phyloP scores from a whole-genome alignment of 2,797 vertebrate species.

The Sebastes alutus region DNA sequence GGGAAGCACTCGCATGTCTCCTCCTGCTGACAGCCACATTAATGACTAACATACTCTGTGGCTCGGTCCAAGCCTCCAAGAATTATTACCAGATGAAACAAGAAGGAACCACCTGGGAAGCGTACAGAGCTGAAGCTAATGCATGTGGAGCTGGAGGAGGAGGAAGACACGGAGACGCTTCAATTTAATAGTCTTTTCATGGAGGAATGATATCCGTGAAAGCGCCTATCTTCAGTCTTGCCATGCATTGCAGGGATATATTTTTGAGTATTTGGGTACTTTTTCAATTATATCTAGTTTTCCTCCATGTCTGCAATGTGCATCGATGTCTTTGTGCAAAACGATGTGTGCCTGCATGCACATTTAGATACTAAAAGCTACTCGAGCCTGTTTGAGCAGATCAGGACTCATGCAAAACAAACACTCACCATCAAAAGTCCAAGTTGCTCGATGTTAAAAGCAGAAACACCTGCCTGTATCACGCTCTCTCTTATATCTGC shows the following conservation, averaged over 20 bases:
- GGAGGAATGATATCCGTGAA: not conserved
- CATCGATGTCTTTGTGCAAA: not conserved
- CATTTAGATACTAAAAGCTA: not conserved
- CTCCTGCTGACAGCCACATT: constrained; percentile 37
- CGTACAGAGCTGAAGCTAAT: constrained; percentile 16
- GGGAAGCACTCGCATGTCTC: not conserved
- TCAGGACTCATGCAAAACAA: not conserved
- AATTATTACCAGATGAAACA: constrained; percentile 47
- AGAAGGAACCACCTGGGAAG: constrained; percentile 44
- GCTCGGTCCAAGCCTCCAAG: not conserved
- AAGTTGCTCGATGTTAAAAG: not conserved
- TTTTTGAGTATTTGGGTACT: not conserved
- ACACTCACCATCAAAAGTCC: not conserved
- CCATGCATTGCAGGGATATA: not conserved
- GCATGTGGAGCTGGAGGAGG: constrained; percentile 10
- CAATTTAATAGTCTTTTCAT: constrained; percentile 20
- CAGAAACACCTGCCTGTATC: constrained; percentile 3
- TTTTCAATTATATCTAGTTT: not conserved
- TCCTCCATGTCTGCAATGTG: not conserved
- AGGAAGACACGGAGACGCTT: not conserved
- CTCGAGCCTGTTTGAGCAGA: not conserved
- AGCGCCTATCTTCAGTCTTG: not conserved
- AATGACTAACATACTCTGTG: constrained; percentile 19
- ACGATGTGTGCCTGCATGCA: not conserved
- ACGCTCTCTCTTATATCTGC: constrained; percentile 9